Evolutionary conservation across 2,797 vertebrate species (phyloP), one percentile per base, ranked within the genome.

Genomic region (Hypotaenidia philippensis): DNA sequence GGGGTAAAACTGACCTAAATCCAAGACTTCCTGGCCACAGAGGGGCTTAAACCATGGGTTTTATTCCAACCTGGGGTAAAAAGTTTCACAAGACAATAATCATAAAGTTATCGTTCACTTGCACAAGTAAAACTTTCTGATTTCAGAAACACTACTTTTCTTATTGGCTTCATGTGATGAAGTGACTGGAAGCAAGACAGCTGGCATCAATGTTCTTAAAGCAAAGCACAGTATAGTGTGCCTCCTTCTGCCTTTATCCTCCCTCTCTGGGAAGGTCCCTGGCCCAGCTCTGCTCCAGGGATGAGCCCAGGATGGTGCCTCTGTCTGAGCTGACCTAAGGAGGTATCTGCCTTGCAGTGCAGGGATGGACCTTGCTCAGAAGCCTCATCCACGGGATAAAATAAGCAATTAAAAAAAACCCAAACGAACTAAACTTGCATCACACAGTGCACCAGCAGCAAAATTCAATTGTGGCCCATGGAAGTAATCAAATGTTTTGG

Each of bases 211-310:
- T 2, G 0, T 17, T 8, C 41, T 44, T 44, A 19, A 44, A 44
- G 41, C 41, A 44, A 44, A 44, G 32, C 25, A 3, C 41, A 0
- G 1, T 6, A 36, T 17, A 55, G n/a, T 4, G 10, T 18, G 5
- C 47, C 41, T 56, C 34, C 47, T n/a, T n/a, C 44, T 40, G 31
- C 52, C 34, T 36, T 19, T 5, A 0, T 17, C 44, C 66, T 60
- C 40, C 57, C 40, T 20, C n/a, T 32, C 3, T 0, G 19, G 59
- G 15, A 71, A 8, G 38, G 17, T 66, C 23, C 47, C 18, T 7
- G 26, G 12, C 38, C 60, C 1, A 0, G 15, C 49, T 50, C 32
- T 4, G 56, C 68, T 69, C 68, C 31, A 16, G 44, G 57, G 20
- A 27, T 26, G 41, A 36, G 13, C 20, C 52, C 3, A 0, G 32